Evolutionary conservation across 2,113 vertebrate genomes (phyloP), one percentile per base, ranked within the genome.

Genomic region (Riparia riparia): DNA sequence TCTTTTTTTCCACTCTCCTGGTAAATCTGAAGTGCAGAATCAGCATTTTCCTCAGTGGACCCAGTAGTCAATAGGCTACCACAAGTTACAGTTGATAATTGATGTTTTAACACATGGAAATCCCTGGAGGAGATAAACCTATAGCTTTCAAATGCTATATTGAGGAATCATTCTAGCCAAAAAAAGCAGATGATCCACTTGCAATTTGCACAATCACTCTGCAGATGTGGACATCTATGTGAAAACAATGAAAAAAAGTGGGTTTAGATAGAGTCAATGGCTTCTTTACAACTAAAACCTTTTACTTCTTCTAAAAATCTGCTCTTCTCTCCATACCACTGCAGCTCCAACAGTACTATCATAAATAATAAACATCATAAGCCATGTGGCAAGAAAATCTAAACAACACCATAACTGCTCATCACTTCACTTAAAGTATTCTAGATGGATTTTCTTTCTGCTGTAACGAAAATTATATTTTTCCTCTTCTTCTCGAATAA

Each of bases 391-490:
- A 94, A 81, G 76, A 54, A 90, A 92, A 89, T 41, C 64, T 74
- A 71, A 89, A 73, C 81, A 82, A 3, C 76, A 26, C 51, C 0
- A 1, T 51, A 51, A 42, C 60, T 71, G 56, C 69, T 89, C 61
- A 60, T 91, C 83, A 49, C 60, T 89, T 66, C 32, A 66, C 25
- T 83, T 84, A 86, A 83, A 93, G 90, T 45, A 91, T 56, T 74
- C 60, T 64, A 51, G 50, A 14, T 4, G 1, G 8, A 65, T 82
- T 76, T 95, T 39, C 32, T 73, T 54, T 90, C 58, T 19, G 9
- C 74, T 93, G 29, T 71, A 88, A 53, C 54, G 93, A 88, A 58
- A 10, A 58, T 47, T 9, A 25, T 14, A 21, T n/a, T 93, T 95
- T 66, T n/a, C 49, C 50, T 93, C 70, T 88, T 85, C 42, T 83